These are phyloP conservation scores for Anorthoa munda DNA, from an alignment of 2,888 invertebrate genomes.

Conservation along the genomic window DNA sequence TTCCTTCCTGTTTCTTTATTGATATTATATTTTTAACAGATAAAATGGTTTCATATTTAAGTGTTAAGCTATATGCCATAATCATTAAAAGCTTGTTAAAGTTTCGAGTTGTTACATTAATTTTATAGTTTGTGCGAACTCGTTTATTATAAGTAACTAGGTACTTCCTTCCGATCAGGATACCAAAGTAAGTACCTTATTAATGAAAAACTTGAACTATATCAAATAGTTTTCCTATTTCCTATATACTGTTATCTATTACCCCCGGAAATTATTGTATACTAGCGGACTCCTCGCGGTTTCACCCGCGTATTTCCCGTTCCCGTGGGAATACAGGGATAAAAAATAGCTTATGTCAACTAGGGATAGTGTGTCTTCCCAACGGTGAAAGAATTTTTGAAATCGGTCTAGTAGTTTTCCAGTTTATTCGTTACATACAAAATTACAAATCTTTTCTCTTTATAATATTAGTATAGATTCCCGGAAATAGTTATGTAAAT, in stretches of 20 bases:
- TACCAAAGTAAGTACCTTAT: neutral
- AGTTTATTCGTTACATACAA: too few relatives aligned
- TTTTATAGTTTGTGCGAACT: conserved; percentile 12
- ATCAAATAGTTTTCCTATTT: neutral
- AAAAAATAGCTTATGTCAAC: too few relatives aligned
- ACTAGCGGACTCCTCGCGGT: too few relatives aligned
- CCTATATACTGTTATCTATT: too few relatives aligned
- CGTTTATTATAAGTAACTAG: neutral
- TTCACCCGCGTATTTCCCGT: too few relatives aligned
- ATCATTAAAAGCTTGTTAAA: conserved; percentile 13
- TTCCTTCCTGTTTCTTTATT: conserved; percentile 13
- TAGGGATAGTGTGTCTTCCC: too few relatives aligned
- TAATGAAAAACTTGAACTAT: neutral
- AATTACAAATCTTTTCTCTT: too few relatives aligned
- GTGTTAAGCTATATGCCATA: neutral
- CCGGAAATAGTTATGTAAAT: neutral
- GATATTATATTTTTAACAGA: neutral
- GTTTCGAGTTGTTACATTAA: neutral
- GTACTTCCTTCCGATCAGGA: conserved; percentile 1
- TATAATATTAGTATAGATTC: too few relatives aligned
- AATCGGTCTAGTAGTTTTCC: too few relatives aligned
- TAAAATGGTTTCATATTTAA: conserved; percentile 1
- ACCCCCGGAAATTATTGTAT: too few relatives aligned
- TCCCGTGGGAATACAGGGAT: too few relatives aligned
- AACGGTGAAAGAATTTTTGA: too few relatives aligned